Evolutionary conservation across 2,797 vertebrate genomes (phyloP), one percentile per base, ranked within the genome.

Genomic region (Pipistrellus kuhlii): DNA sequence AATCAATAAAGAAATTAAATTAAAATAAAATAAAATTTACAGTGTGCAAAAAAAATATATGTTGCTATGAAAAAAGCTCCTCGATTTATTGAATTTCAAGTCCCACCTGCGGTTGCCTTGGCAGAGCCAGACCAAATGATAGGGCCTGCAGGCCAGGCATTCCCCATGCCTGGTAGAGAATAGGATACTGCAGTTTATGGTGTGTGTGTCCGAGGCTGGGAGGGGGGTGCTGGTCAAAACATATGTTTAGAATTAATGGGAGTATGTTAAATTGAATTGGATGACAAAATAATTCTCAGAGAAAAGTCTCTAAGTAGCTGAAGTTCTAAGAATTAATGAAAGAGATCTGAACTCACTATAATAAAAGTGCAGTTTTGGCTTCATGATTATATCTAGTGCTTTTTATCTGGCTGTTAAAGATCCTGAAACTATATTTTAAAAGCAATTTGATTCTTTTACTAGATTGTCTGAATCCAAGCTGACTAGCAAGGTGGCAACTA

Each of bases 361-460:
- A 59, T 68, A 89, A 76, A 91, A 85, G 20, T 4, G 1, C 1
- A 48, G n/a, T 51, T 87, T 88, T 27, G 72, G 46, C 62, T 69
- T 77, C 20, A 23, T 48, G 38, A 71, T 51, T 75, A 91, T 41
- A 72, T 27, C 46, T 55, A 66, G 66, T 38, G 44, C 59, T 96
- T 89, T 92, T 81, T 13, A 87, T 93, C 53, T 85, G 18, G 21
- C 35, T 84, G 7, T 72, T 69, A 68, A 77, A 87, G 72, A 81
- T 3, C 66, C 53, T 55, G 2, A 23, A 85, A 77, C 77, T 69
- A 59, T 81, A 94, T 94, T 93, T 91, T 55, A 55, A 91, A 93
- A 23, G 59, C 20, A 81, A 72, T 90, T 68, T 62, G 46, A 15
- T 86, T 89, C 48, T 85, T 84, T 87, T 55, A 85, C 68, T 85